Percentiles rank a stretch among this genome's conserved stretches.
Evolutionary conservation across 2,888 invertebrate species (phyloP).

Genomic region (Furcula furcula): DNA sequence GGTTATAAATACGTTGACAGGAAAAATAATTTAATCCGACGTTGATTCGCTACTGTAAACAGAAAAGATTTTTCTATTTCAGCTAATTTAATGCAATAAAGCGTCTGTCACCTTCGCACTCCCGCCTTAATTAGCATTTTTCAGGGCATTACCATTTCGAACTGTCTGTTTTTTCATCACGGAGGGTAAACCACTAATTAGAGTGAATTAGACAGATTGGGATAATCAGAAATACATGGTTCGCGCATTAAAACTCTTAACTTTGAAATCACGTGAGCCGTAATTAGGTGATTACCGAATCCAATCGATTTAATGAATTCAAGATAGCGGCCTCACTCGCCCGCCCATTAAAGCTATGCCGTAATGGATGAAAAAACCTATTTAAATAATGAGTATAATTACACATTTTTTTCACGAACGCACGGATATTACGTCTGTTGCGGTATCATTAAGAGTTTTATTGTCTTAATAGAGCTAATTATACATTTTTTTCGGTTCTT

Average conservation of each 20-base stretch:
- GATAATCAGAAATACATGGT: slow-evolving; percentile 75
- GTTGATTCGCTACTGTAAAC: slow-evolving; percentile 12
- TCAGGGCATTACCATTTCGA: slow-evolving; percentile 37
- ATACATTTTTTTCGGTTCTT: slow-evolving; percentile 80
- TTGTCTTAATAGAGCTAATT: slow-evolving; percentile 82
- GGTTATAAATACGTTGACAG: slow-evolving; percentile 17
- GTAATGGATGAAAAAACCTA: slow-evolving; percentile 77
- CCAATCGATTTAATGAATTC: slow-evolving; percentile 80
- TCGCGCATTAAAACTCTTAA: slow-evolving; percentile 77
- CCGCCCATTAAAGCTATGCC: slow-evolving; percentile 72
- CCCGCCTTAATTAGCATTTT: slow-evolving; percentile 33
- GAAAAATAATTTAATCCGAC: slow-evolving; percentile 7
- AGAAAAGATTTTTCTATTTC: slow-evolving; percentile 28
- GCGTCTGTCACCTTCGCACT: slow-evolving; percentile 25
- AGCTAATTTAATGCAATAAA: slow-evolving; percentile 35
- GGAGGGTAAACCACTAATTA: slow-evolving; percentile 57
- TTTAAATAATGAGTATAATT: slow-evolving; percentile 81
- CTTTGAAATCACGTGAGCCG: slow-evolving; percentile 67
- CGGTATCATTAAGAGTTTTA: slow-evolving; percentile 81
- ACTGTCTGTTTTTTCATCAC: slow-evolving; percentile 29
- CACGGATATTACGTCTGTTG: slow-evolving; percentile 77
- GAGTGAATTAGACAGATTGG: slow-evolving; percentile 65
- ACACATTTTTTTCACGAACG: slow-evolving; percentile 78
- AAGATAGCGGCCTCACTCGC: slow-evolving; percentile 70
- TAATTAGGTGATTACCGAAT: slow-evolving; percentile 81